These are phyloP conservation scores for Lithophane leautieri DNA, from an alignment of 2,888 invertebrate genomes.

Conservation along the genomic window DNA sequence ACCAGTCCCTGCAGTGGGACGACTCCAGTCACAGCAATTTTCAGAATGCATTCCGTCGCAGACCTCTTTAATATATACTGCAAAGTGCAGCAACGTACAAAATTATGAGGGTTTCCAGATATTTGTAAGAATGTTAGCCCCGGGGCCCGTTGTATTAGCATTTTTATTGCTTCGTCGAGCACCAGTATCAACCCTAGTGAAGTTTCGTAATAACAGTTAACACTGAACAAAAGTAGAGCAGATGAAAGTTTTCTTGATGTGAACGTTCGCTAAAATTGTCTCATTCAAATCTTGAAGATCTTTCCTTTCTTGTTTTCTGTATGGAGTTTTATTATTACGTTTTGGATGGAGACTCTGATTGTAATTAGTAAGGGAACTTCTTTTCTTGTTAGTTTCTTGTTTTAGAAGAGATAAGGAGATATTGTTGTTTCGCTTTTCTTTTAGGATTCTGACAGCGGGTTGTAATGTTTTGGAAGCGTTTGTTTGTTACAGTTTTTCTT, in stretches of 20 bases:
- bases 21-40: constrained; percentile 39
- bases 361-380: constrained; percentile 46
- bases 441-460: constrained; percentile 27
- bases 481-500: neutral
- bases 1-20: constrained; percentile 26
- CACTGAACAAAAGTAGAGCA: constrained; percentile 74
- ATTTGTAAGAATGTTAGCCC: constrained; percentile 59
- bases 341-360: constrained; percentile 28
- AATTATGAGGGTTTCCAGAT: constrained; percentile 53
- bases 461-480: constrained; percentile 12
- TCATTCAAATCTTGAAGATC: constrained; percentile 73
- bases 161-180: constrained; percentile 62
- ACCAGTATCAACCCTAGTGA: constrained; percentile 69
- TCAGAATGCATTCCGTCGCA: constrained; percentile 35
- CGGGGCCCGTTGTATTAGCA: constrained; percentile 63
- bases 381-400: constrained; percentile 28
- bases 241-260: constrained; percentile 73
- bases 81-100: constrained; percentile 9
- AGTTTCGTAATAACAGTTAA: constrained; percentile 80
- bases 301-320: constrained; percentile 67
- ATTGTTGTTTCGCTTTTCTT: constrained; percentile 50
- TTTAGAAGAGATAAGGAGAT: constrained; percentile 36
- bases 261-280: constrained; percentile 69
- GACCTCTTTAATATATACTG: constrained; percentile 53
- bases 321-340: constrained; percentile 57